A percentile compares a stretch with the other conserved stretches of the same genome.
phyloP scores from a whole-genome alignment of 2,797 vertebrate species.

The Darevskia nairensis region DNA sequence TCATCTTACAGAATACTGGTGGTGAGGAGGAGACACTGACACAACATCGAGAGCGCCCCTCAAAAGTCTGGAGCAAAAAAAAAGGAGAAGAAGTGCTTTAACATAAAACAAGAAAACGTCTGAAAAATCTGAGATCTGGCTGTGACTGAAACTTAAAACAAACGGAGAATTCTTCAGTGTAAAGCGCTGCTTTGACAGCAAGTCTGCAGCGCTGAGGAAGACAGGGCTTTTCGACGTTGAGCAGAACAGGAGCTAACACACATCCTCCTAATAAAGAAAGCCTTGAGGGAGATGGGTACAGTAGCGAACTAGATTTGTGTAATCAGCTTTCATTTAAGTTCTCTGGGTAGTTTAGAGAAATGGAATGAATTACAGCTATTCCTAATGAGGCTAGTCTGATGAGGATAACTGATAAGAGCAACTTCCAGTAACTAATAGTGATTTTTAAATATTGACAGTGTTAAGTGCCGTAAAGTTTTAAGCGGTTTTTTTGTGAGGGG shows the following conservation, averaged over 20 bases:
- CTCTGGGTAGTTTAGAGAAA: slow-evolving; percentile 60
- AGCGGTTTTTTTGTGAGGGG: slow-evolving; percentile 43
- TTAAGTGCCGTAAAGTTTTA: slow-evolving; percentile 56
- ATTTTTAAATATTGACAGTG: slow-evolving; percentile 64
- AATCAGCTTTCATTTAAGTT: slow-evolving; percentile 68
- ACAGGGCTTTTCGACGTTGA: slow-evolving; percentile 32
- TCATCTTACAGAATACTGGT: slow-evolving; percentile 40
- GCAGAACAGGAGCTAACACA: slow-evolving; percentile 67
- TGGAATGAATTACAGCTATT: slow-evolving; percentile 61
- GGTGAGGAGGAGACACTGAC: slow-evolving; percentile 40
- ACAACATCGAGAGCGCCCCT: slow-evolving; percentile 28
- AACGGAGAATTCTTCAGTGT: slow-evolving; percentile 47
- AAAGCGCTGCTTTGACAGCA: slow-evolving; percentile 60
- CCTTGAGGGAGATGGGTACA: slow-evolving; percentile 46
- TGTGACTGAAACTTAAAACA: slow-evolving; percentile 60
- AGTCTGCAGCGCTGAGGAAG: slow-evolving; percentile 26
- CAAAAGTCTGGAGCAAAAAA: slow-evolving; percentile 55
- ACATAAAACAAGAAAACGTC: slow-evolving; percentile 41
- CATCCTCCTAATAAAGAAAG: slow-evolving; percentile 63
- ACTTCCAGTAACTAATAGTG: slow-evolving; percentile 64
- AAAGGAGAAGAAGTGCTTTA: not conserved
- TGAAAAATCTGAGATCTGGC: slow-evolving; percentile 66
- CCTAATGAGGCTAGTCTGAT: slow-evolving; percentile 60
- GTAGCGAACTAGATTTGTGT: slow-evolving; percentile 65
- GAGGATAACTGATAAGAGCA: slow-evolving; percentile 59